Evolutionary conservation across 2,113 vertebrate species (phyloP), one percentile per base, ranked within the genome.

Genomic region (Oenanthe oenanthe): DNA sequence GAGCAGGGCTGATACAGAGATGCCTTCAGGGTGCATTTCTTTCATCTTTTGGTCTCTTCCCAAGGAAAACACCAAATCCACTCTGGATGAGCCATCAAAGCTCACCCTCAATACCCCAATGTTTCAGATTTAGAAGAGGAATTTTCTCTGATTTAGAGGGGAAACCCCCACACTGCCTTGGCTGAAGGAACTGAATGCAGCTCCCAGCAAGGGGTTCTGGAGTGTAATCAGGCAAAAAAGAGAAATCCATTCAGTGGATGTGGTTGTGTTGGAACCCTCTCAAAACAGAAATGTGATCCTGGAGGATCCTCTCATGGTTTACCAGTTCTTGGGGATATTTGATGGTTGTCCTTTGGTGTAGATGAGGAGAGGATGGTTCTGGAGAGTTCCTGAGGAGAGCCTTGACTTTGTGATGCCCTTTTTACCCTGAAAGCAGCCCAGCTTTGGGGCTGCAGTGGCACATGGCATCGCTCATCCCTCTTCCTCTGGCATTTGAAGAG

Each of bases 401-500:
- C 31, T 56, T 92, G 78, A 60, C 88, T 92, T 85, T 53, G 22
- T 32, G 48, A 60, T 25, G 8, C n/a, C 63, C 63, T 90, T 61
- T 48, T 9, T 51, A 22, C 32, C 31, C 40, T 80, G 60, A 67
- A 29, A 65, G 13, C 48, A 80, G 48, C 71, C 78, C 40, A 29
- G 38, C 51, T 40, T 57, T 32, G 26, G 56, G 81, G 14, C 81
- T 89, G 58, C 24, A 32, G 42, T 42, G 36, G 68, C 67, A 56
- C 6, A 3, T 47, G 63, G 90, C 19, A 12, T 43, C 21, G 1
- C 67, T 96, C 75, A 82, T 89, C 62, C 56, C 51, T 79, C 77
- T 68, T 75, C 54, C 62, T 73, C 85, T 45, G 90, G 75, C 71
- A 45, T 76, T 57, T 84, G 85, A 90, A 83, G 85, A 83, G 85